phyloP scores from a whole-genome alignment of 2,113 vertebrate species.

The Pedetes capensis region DNA sequence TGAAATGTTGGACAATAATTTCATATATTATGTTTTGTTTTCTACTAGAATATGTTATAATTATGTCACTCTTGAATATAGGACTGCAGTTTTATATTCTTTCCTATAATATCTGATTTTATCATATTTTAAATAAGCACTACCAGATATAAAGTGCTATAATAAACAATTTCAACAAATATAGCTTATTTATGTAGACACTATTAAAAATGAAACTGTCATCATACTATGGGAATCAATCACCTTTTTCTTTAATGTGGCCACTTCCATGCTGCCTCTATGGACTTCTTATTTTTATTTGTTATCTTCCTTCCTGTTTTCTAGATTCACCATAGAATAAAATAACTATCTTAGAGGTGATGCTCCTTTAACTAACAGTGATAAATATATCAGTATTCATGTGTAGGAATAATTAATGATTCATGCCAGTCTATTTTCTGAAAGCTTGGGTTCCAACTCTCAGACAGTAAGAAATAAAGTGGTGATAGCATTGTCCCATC shows the following conservation, averaged over 20 bases:
- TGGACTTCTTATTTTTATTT: neutral
- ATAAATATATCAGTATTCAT: slow-evolving; percentile 42
- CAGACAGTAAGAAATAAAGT: slow-evolving; percentile 63
- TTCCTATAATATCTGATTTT: neutral
- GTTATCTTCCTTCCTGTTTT: neutral
- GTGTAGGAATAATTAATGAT: slow-evolving; percentile 26
- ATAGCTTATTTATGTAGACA: neutral
- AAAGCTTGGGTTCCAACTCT: slow-evolving; percentile 42
- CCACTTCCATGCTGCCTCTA: neutral
- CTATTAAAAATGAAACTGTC: neutral
- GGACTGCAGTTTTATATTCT: neutral
- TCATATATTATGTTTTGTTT: neutral
- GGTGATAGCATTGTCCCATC: slow-evolving; percentile 46
- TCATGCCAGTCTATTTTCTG: slow-evolving; percentile 43
- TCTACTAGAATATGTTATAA: neutral
- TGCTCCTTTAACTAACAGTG: neutral
- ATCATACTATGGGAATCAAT: neutral
- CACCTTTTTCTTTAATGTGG: neutral
- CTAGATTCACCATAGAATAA: neutral
- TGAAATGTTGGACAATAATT: neutral
- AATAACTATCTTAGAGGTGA: neutral
- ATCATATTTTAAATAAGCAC: neutral
- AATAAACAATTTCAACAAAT: neutral
- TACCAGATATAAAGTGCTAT: neutral
- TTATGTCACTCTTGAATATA: neutral